Percentiles rank a stretch among this genome's conserved stretches.
Conservation (phyloP, 2,113 vertebrate species). For the Urocynchramus pylzowi region DNA sequence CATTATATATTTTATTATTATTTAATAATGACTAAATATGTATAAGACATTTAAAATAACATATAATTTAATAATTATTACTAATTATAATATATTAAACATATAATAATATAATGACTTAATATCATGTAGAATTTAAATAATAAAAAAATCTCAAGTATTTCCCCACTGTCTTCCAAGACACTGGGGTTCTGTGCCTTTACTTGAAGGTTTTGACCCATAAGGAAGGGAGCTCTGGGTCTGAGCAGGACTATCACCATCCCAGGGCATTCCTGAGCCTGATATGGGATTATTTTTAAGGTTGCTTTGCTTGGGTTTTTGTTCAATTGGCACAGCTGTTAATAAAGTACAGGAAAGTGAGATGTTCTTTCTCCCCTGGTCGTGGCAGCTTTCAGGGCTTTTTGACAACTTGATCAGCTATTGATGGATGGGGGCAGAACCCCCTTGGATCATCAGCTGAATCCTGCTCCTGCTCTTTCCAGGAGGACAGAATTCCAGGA, state of each 20-base stretch:
- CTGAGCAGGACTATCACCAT: not conserved
- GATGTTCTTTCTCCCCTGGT: not conserved
- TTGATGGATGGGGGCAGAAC: not conserved
- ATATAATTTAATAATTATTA: too few relatives aligned
- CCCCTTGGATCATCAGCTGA: rapidly evolving
- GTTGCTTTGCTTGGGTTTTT: not conserved
- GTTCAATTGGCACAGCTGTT: not conserved
- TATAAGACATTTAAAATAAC: not conserved
- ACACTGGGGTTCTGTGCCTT: not conserved
- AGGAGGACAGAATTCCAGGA: not conserved
- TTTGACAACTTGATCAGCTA: not conserved
- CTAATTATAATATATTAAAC: not conserved
- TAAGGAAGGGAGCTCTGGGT: not conserved
- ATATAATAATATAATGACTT: too few relatives aligned
- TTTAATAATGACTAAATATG: not conserved
- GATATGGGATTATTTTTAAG: not conserved
- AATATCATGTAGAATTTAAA: not conserved
- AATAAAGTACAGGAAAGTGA: not conserved
- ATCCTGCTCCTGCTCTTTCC: not conserved
- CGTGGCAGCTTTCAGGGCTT: not conserved
- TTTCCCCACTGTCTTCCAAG: not conserved
- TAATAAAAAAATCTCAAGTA: not conserved
- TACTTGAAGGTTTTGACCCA: not conserved
- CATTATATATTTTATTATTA: not conserved
- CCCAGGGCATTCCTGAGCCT: not conserved